A percentile compares a stretch with the other conserved stretches of the same genome.
These are phyloP conservation scores for Hemithea aestivaria DNA, from an alignment of 2,888 invertebrate species.

Conservation along the genomic window DNA sequence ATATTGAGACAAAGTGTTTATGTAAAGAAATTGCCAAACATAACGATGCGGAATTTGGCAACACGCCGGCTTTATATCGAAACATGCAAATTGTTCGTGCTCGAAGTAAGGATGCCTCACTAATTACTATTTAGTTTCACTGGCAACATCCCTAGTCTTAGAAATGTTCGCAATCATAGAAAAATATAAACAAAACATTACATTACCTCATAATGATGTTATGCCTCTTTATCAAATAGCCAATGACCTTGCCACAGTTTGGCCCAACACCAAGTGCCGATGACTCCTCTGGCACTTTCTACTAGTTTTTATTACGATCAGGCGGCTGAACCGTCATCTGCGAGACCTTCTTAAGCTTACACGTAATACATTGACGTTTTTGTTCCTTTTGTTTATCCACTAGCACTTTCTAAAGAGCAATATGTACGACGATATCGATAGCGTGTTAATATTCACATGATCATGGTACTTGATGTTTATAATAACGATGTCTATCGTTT, in stretches of 20 bases:
- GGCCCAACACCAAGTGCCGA: conserved; percentile 69
- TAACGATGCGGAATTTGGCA: conserved; percentile 22
- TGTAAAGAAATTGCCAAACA: conserved; percentile 23
- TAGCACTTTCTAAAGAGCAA: conserved; percentile 16
- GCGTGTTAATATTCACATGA: conserved; percentile 4
- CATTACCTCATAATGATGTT: conserved; percentile 53
- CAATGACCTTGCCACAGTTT: conserved; percentile 71
- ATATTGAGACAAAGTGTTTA: conserved; percentile 22
- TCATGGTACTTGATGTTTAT: conserved; percentile 24
- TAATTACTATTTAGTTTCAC: conserved; percentile 11
- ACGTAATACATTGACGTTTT: conserved; percentile 36
- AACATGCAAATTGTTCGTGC: conserved; percentile 16
- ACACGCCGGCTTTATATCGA: conserved; percentile 18
- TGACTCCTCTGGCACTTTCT: conserved; percentile 71
- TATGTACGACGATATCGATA: conserved; percentile 17
- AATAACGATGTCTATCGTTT: conserved; percentile 37
- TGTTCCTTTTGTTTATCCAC: conserved; percentile 18
- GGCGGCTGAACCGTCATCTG: conserved; percentile 14
- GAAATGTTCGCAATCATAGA: too few relatives aligned
- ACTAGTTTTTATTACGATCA: conserved; percentile 53
- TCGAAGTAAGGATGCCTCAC: conserved; percentile 14
- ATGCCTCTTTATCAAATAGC: conserved; percentile 65
- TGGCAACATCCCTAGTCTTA: not conserved
- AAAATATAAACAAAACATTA: conserved; percentile 69
- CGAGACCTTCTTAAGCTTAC: conserved; percentile 24